Evolutionary conservation across 30 jellyfish, hydroid and myxozoan genomes (phyloP), one percentile per base, ranked within the genome.

Genomic region (Turritopsis rubra): DNA sequence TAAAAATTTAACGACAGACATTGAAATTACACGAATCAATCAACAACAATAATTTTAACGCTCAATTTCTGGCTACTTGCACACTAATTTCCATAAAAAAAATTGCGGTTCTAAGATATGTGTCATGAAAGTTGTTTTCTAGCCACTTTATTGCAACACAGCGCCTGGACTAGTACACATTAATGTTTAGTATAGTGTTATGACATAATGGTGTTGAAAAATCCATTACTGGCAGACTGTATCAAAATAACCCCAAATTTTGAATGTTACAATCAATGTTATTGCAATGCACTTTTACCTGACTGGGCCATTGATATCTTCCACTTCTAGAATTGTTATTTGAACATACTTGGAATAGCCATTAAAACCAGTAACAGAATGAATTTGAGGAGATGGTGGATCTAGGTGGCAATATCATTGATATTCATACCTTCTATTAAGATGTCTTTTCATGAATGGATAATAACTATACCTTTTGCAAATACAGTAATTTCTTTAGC

Each of bases 301-400:
- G 77, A 68, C 19, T 68, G 77, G 77, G 9, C 77, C 77, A 68
- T 68, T 68, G 9, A 0, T 68, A 0, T 0, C 77, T 68, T 23
- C 28, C 19, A 22, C 28, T 7, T 17, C 9, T n/a, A 0, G 28
- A 23, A 68, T n/a, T 19, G 16, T 68, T 23, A 68, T 8, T 0
- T n/a, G 28, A 0, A 27, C 30, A n/a, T 23, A 23, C 31, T 68
- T 19, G 16, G 28, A n/a, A 0, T 23, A n/a, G 9, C 30, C 8
- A 68, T 68, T 19, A 68, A 27, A 0, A 68, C 9, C 30, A 68
- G 1, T 0, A n/a, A 1, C 30, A n/a, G 28, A n/a, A 68, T 0
- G 4, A n/a, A 68, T n/a, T 8, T 27, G 31, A 68, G 77, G 77
- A 7, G 77, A 68, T 7, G 77, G 77, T 68, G 77, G 77, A 68